Base-by-base conservation (phyloP, 2,888 invertebrate genomes). In the Drosophila demipolita region DNA sequence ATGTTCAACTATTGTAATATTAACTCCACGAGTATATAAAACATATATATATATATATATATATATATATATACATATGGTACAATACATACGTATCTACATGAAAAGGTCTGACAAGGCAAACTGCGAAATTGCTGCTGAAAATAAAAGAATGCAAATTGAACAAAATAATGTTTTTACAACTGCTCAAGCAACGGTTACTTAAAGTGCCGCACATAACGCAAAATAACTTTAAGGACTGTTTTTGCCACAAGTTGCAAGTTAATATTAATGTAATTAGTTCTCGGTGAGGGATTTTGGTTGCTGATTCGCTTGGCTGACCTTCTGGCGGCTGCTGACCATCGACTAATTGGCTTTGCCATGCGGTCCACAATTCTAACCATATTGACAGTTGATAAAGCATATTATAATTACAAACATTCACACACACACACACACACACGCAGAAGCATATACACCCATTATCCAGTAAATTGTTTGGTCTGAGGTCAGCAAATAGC, bases 321-420 rank as follows among this genome's bases (percentile, higher is more conserved):
- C 66, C 70, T 57, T 35, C 52, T 55, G 79, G 57, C 75, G 58
- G 53, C 60, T 60, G 73, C 29, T 66, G 36, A 35, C 50, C 50
- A 66, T 57, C 59, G 65, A 62, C 72, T 76, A 81, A 78, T 73
- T 70, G 70, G 74, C 64, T 66, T 59, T 72, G 59, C 75, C 70
- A 70, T 60, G 72, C 71, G 71, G 36, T 64, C 68, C 66, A 66
- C 12, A 54, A 74, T 69, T 69, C 75, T 62, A 57, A 33, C 50
- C 73, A 63, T 67, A 77, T 80, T 81, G 83, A 80, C 82, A 76
- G 76, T 73, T 78, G 70, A 82, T 78, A 76, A 67, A 69, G 76
- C 73, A 62, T 66, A 79, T 86, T 75, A 86, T 66, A 81, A 62
- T 64, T 69, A 68, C 55, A 45, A 26, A 48, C 49, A 52, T 20